Evolutionary conservation across 2,888 invertebrate species (phyloP).

Genomic region (Drosophila pseudotakahashii): DNA sequence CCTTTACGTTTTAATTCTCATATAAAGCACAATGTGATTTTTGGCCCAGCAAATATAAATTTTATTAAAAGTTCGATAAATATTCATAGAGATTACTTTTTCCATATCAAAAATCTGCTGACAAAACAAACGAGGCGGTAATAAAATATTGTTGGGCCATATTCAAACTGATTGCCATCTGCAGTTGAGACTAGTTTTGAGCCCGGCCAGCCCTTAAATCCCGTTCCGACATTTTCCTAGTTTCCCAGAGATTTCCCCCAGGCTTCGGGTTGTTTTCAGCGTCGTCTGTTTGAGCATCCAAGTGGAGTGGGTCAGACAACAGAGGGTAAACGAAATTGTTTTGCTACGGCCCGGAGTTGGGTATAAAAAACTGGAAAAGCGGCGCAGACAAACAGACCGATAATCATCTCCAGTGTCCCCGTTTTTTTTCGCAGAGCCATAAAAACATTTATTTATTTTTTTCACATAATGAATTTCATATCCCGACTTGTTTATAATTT

Average conservation of each 20-base stretch:
- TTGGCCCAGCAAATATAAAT: not conserved
- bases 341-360: slow-evolving; percentile 1
- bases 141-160: not conserved
- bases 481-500: not conserved
- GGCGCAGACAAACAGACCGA: not conserved
- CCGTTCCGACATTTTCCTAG: slow-evolving; percentile 3
- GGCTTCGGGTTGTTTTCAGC: not conserved
- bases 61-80: not conserved
- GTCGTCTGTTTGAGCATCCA: slow-evolving; percentile 3
- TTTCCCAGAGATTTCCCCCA: slow-evolving; percentile 9
- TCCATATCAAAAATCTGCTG: not conserved
- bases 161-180: not conserved
- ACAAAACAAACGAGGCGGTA: not conserved
- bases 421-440: not conserved
- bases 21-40: not conserved
- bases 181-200: not conserved
- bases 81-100: not conserved
- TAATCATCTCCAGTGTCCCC: slow-evolving; percentile 1
- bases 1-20: not conserved
- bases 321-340: slow-evolving; percentile 10
- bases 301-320: slow-evolving; percentile 11
- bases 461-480: not conserved
- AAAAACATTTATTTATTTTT: not conserved
- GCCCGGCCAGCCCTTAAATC: slow-evolving; percentile 3
- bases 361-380: slow-evolving; percentile 2